A percentile compares a stretch with the other conserved stretches of the same genome.
phyloP scores from a whole-genome alignment of 1,140 invertebrate genomes.

The Andrena cerasifolii region DNA sequence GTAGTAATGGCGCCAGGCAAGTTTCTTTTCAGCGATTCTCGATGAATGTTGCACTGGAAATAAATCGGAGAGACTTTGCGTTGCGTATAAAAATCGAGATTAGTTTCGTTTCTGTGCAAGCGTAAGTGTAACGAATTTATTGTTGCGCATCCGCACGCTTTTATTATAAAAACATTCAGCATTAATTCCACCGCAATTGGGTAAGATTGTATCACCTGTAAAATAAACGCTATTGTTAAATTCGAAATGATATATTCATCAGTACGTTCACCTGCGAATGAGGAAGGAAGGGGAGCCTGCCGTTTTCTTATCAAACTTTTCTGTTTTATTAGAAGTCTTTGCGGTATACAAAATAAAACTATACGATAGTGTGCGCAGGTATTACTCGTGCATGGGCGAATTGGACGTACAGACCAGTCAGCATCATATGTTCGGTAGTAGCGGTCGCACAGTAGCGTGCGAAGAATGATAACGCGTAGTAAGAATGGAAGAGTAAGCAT shows the following conservation, averaged over 20 bases:
- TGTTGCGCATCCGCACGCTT: background rate
- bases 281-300: no score
- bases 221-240: constrained; percentile 34
- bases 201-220: constrained; percentile 26
- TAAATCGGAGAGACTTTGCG: background rate
- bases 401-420: constrained; percentile 15
- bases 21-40: constrained; percentile 7
- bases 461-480: constrained; percentile 38
- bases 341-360: constrained; percentile 27
- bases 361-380: background rate
- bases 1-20: constrained; percentile 22
- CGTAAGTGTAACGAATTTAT: constrained; percentile 10
- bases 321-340: constrained; percentile 28
- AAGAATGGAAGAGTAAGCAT: constrained; percentile 4
- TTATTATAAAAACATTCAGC: background rate
- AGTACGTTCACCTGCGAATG: background rate
- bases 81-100: background rate
- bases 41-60: constrained; percentile 13
- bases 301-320: constrained; percentile 14
- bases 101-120: background rate
- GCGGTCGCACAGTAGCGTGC: background rate
- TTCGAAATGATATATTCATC: background rate
- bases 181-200: background rate
- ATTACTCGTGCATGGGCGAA: constrained; percentile 2
- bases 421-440: constrained; percentile 9